Evolutionary conservation across 2,797 vertebrate species (phyloP), one percentile per base, ranked within the genome.

Genomic region (Sitta carolinensis): DNA sequence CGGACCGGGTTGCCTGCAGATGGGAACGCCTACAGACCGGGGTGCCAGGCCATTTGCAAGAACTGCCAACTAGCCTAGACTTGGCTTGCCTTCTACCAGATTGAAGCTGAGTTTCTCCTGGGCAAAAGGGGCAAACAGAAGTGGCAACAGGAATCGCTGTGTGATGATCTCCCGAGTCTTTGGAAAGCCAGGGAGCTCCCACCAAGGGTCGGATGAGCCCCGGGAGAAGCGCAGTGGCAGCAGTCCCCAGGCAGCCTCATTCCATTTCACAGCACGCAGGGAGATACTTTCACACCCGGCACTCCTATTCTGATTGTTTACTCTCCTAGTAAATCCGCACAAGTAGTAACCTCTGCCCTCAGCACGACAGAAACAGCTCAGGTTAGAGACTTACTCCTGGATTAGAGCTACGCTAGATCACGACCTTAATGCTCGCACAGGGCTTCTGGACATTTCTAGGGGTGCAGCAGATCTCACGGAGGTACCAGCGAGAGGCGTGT

Each of bases 151-250:
- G 14, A 45, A 70, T 22, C 8, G 23, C 32, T 26, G 57, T 11
- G 26, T 5, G 67, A 54, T 48, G 11, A 42, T 16, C 38, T 29
- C 58, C 5, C 11, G 5, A 26, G 40, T 1, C 21, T n/a, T 15
- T 30, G 1, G 12, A 18, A 48, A 47, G 32, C 25, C 51, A 13
- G 15, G 13, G 23, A 62, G 12, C 16, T 4, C 13, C 0, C 12
- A 26, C 5, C 73, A 9, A 30, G 11, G 48, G 32, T 3, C 2
- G 1, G 1, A 22, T 5, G 22, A 76, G 26, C 6, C 63, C 8
- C 15, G 2, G 2, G 6, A 57, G 16, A 30, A 8, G 36, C 0
- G 29, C 48, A 9, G 55, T 0, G 10, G n/a, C 29, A 9, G 23
- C 69, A 4, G 64, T 1, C 48, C 32, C 13, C 74, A 5, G 45